A percentile compares a stretch with the other conserved stretches of the same genome.
phyloP scores from a whole-genome alignment of 2,797 vertebrate genomes.

The Lepus oiostolus region DNA sequence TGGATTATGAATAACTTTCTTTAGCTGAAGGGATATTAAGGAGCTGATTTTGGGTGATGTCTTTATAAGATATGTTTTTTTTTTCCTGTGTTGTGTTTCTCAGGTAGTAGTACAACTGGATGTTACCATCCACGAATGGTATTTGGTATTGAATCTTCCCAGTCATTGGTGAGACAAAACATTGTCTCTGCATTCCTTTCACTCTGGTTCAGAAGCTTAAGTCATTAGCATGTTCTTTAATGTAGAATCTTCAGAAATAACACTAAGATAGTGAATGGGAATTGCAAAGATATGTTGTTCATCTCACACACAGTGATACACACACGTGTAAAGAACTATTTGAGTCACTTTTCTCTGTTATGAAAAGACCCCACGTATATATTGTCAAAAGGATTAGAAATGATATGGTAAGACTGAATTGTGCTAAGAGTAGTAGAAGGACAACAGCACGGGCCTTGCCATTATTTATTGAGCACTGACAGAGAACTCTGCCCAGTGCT shows the following conservation, averaged over 20 bases:
- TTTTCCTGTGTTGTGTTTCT: not conserved
- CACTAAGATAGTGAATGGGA: slow-evolving; percentile 17
- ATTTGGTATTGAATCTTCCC: slow-evolving; percentile 55
- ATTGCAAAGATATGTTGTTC: slow-evolving; percentile 2
- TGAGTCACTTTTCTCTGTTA: not conserved
- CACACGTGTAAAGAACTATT: not conserved
- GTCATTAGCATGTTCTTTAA: slow-evolving; percentile 19
- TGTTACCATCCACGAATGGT: slow-evolving; percentile 12
- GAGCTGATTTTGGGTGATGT: not conserved
- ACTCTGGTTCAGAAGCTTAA: slow-evolving; percentile 14
- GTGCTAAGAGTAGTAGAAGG: not conserved
- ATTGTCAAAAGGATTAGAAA: slow-evolving; percentile 52
- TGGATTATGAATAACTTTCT: not conserved
- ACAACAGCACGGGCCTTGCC: slow-evolving; percentile 24
- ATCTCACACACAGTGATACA: not conserved
- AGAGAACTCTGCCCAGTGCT: slow-evolving; percentile 46
- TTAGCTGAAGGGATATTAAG: not conserved
- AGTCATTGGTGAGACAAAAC: not conserved
- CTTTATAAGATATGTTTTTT: slow-evolving; percentile 17
- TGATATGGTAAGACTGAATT: slow-evolving; percentile 39
- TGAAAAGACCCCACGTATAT: slow-evolving; percentile 20
- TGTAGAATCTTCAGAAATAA: slow-evolving; percentile 40
- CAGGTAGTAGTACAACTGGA: not conserved
- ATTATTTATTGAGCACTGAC: slow-evolving; percentile 70
- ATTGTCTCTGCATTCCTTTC: slow-evolving; percentile 35